Base-by-base conservation (phyloP, 2,113 vertebrate species). In the Platichthys stellatus region DNA sequence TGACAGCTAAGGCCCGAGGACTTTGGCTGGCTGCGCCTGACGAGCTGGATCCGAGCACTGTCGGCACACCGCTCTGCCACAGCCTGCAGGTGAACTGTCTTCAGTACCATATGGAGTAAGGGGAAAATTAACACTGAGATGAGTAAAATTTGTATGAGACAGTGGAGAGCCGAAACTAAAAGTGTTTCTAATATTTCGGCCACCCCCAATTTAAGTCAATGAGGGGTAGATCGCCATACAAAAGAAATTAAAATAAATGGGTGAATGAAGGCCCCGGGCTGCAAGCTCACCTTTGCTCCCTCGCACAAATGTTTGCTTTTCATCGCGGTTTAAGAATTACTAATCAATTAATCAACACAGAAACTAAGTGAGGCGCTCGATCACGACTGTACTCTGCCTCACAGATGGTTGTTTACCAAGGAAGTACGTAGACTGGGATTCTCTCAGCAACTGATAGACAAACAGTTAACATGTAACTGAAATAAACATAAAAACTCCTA, bases 51-150 rank as follows among this genome's bases (percentile, higher is more conserved):
- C 90, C 56, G 23, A 87, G 80, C 66, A 12, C 85, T 81, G 75
- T 74, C 78, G 73, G 83, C 87, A 87, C 85, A 83, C 80, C 79
- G 94, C 96, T 96, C 96, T 95, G 96, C 94, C 95, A 95, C 95
- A 97, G 97, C 98, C 98, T 96, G 95, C 97, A 98, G 97, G 97
- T 99, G 96, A 98, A 97, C 96, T 97, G 96, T 98, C 97, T 98
- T 96, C 94, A 95, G 94, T 94, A 94, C 97, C 98, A 99, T 98
- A 99, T 99, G 98, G 97, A 98, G 96, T 95, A 93, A 93, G 94
- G 72, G 95, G 95, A 96, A 96, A 99, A 99, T 98, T 97, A 98
- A 99, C 96, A 97, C 95, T 93, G 93, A 96, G 96, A 97, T 95
- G 95, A 95, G 95, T 95, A 97, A 95, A 94, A 93, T 95, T 95